These are phyloP conservation scores for Cephus spinipes DNA, from an alignment of 2,888 invertebrate genomes.

Conservation along the genomic window DNA sequence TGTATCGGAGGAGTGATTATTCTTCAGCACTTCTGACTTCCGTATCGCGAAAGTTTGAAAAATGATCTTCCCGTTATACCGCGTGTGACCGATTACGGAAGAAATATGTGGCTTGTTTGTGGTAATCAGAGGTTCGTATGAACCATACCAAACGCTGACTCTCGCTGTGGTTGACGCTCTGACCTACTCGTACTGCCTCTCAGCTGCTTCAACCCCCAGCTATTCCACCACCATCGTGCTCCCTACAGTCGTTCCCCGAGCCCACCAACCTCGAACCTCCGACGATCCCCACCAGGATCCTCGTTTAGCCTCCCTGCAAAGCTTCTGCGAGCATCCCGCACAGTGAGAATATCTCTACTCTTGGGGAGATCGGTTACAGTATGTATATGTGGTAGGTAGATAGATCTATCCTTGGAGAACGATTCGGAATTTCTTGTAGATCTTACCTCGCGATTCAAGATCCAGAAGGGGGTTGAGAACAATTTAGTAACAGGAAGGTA, in stretches of 20 bases:
- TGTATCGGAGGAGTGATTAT: not conserved
- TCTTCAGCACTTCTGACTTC: not conserved
- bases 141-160: conserved; percentile 51
- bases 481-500: not conserved
- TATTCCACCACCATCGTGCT: conserved; percentile 23
- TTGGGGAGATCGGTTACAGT: not conserved
- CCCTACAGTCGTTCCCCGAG: conserved; percentile 21
- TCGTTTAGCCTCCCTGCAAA: not conserved
- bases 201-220: conserved; percentile 62
- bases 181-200: conserved; percentile 63
- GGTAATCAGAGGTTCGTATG: not conserved
- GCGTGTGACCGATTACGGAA: not conserved
- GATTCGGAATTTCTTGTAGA: not conserved
- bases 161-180: conserved; percentile 58
- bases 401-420: not conserved
- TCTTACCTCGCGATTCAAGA: not conserved
- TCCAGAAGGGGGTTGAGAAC: not conserved
- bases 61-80: not conserved
- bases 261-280: conserved; percentile 21
- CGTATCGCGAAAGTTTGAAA: not conserved
- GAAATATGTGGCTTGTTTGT: not conserved
- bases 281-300: conserved; percentile 12
- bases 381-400: not conserved
- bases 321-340: not conserved
- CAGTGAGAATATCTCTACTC: not conserved